Evolutionary conservation across 2,113 vertebrate genomes (phyloP).

Genomic region (Leiothrix lutea): DNA sequence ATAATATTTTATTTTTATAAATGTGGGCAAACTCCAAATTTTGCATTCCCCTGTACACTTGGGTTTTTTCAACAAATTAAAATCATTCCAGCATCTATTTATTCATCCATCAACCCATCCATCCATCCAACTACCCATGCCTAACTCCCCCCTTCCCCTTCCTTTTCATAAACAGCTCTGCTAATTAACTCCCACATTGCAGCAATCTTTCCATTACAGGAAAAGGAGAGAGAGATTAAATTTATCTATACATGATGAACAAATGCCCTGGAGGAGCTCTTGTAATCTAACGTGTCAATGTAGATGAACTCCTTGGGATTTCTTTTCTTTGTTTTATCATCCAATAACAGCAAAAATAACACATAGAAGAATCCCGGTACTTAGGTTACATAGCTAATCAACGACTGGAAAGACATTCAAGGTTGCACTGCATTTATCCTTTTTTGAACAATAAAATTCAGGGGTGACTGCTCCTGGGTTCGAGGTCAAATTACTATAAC

Average conservation of each 20-base stretch:
- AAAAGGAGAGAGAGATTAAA: constrained; percentile 45
- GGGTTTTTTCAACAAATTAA: background rate
- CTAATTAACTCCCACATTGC: constrained; percentile 63
- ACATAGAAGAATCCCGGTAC: background rate
- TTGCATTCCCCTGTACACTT: background rate
- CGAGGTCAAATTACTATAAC: background rate
- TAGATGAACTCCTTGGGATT: constrained; percentile 60
- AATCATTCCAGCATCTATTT: background rate
- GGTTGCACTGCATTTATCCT: constrained; percentile 16
- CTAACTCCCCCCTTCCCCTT: background rate
- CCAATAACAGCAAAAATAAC: constrained; percentile 40
- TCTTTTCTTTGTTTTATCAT: constrained; percentile 57
- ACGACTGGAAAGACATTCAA: constrained; percentile 17
- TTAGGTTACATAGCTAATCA: constrained; percentile 29
- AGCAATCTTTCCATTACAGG: constrained; percentile 23
- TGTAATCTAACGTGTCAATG: constrained; percentile 42
- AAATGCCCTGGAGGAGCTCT: constrained; percentile 61
- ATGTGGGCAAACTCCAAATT: background rate
- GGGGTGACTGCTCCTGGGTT: constrained; percentile 13
- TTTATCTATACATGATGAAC: constrained; percentile 66
- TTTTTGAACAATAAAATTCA: constrained; percentile 18
- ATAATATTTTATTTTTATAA: background rate
- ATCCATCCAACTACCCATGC: background rate
- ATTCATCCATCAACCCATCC: background rate
- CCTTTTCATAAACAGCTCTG: constrained; percentile 58